Percentiles rank a stretch among this genome's conserved stretches.
Conservation (phyloP, 2,113 vertebrate species). For the Mus pahari region DNA sequence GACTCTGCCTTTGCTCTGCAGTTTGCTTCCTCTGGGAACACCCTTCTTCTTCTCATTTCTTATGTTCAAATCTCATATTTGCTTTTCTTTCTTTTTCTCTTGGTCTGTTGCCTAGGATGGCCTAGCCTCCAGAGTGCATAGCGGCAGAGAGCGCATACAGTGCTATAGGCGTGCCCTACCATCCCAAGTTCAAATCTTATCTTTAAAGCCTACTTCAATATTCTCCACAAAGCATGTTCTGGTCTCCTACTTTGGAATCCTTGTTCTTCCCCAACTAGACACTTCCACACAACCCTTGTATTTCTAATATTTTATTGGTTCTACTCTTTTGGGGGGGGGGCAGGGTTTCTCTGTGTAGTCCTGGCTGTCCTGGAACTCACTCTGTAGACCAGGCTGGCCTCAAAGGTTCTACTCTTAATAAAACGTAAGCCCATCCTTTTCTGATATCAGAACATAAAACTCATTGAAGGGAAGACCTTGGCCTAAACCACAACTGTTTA, state of each 20-base stretch:
- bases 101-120: neutral
- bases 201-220: slow-evolving; percentile 1
- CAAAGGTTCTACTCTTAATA: slow-evolving; percentile 10
- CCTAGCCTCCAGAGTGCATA: neutral
- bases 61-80: neutral
- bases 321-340: no score
- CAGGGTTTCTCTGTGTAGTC: no score
- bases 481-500: slow-evolving; percentile 42
- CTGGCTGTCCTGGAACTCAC: no score
- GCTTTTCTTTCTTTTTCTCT: neutral
- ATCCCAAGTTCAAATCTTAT: neutral
- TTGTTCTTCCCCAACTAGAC: neutral
- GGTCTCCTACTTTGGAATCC: neutral
- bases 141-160: neutral
- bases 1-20: neutral
- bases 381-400: no score
- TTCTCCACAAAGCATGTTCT: slow-evolving; percentile 31
- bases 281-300: neutral
- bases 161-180: neutral
- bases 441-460: slow-evolving; percentile 8
- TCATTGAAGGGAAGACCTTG: neutral
- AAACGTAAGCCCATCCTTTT: neutral
- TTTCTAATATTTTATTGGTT: neutral
- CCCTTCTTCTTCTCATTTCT: neutral
- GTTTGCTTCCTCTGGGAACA: neutral